Evolutionary conservation across 1,140 invertebrate genomes (phyloP).

Genomic region (Dolichoris vasculosae): DNA sequence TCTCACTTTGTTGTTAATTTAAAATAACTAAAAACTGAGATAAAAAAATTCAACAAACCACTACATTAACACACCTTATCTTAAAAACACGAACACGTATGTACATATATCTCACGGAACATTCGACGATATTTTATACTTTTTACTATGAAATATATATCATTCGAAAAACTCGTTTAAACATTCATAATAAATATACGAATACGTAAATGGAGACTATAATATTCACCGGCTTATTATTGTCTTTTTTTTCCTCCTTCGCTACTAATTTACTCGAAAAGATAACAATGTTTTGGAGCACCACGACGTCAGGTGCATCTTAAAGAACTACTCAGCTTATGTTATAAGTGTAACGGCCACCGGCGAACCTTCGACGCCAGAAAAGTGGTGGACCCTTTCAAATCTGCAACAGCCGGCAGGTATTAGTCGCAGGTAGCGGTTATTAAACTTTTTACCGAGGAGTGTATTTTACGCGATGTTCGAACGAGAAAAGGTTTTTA

Average conservation of each 20-base stretch:
- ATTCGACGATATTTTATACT: too few relatives aligned
- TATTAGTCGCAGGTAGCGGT: slow-evolving; percentile 23
- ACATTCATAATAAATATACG: background rate
- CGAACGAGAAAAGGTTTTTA: too few relatives aligned
- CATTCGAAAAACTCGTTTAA: too few relatives aligned
- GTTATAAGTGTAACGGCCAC: slow-evolving; percentile 43
- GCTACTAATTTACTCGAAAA: background rate
- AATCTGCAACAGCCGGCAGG: slow-evolving; percentile 28
- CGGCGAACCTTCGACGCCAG: slow-evolving; percentile 24
- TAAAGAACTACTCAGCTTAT: background rate
- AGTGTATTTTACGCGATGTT: background rate
- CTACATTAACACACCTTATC: too few relatives aligned
- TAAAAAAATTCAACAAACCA: too few relatives aligned
- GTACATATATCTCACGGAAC: too few relatives aligned
- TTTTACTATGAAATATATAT: too few relatives aligned
- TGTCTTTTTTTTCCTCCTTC: background rate
- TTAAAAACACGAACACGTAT: too few relatives aligned
- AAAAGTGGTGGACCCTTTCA: slow-evolving; percentile 33
- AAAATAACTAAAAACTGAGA: too few relatives aligned
- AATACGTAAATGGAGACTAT: background rate
- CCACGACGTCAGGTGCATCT: slow-evolving; percentile 39
- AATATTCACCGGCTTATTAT: background rate
- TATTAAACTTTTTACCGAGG: slow-evolving; percentile 6
- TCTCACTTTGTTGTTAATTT: too few relatives aligned
- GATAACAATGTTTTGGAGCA: slow-evolving; percentile 18